Evolutionary conservation across 1,140 invertebrate genomes (phyloP).

Genomic region (Brachionus rotundiformis): DNA sequence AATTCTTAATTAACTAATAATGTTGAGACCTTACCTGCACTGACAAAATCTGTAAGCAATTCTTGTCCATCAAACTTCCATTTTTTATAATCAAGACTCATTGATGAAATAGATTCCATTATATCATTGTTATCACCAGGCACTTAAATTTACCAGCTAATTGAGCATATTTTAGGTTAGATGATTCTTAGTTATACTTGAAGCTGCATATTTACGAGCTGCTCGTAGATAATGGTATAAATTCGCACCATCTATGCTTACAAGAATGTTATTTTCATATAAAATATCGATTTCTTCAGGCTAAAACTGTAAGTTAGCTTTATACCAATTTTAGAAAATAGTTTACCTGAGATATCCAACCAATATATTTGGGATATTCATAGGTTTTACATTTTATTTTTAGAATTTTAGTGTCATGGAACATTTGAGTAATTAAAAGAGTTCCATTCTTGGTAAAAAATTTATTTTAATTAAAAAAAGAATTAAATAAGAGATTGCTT

Average conservation of each 20-base stretch:
- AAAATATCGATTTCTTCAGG: conserved; percentile 81
- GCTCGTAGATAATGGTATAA: conserved; percentile 78
- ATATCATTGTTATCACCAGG: conserved; percentile 73
- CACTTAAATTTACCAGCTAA: conserved; percentile 10
- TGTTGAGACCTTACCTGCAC: no score
- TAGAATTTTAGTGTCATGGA: conserved; percentile 78
- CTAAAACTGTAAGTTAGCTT: no score
- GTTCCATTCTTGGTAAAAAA: conserved; percentile 70
- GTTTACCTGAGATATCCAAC: conserved; percentile 66
- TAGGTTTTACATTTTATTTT: conserved; percentile 80
- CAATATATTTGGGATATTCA: conserved; percentile 67
- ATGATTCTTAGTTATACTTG: conserved; percentile 55
- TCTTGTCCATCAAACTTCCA: conserved; percentile 79
- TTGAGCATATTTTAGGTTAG: no score
- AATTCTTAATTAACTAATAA: neutral
- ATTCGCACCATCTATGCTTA: conserved; percentile 78
- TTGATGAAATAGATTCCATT: conserved; percentile 68
- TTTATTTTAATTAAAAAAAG: conserved; percentile 36
- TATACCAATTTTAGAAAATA: no score
- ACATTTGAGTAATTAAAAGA: conserved; percentile 77
- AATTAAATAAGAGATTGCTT: conserved; percentile 29
- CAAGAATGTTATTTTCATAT: conserved; percentile 73
- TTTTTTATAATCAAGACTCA: conserved; percentile 75
- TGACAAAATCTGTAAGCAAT: conserved; percentile 74
- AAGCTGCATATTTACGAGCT: conserved; percentile 77